A percentile compares a stretch with the other conserved stretches of the same genome.
phyloP scores from a whole-genome alignment of 1,140 invertebrate genomes.

The Trichonephila clavata region DNA sequence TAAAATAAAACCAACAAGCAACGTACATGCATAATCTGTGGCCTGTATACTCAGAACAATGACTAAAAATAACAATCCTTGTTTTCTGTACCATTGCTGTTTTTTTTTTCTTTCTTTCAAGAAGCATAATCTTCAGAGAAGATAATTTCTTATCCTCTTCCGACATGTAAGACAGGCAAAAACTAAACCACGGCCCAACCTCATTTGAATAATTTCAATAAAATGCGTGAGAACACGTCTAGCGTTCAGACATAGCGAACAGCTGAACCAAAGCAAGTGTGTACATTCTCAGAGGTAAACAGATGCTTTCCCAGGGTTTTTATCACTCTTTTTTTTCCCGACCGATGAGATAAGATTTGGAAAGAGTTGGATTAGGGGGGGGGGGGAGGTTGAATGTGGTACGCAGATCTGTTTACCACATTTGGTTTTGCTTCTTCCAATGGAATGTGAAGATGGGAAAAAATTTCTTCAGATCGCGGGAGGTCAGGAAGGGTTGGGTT shows the following conservation, averaged over 20 bases:
- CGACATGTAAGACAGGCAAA: background rate
- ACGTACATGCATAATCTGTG: background rate
- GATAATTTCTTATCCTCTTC: conserved; percentile 34
- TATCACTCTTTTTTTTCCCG: background rate
- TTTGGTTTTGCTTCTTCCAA: background rate
- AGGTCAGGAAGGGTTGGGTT: background rate
- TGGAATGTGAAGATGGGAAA: background rate
- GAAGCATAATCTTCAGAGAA: background rate
- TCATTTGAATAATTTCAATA: conserved; percentile 60
- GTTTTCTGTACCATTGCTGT: background rate
- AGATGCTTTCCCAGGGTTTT: conserved; percentile 62
- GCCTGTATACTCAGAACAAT: background rate
- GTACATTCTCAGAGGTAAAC: conserved; percentile 30
- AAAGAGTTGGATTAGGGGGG: background rate
- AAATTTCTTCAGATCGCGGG: background rate
- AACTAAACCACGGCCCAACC: background rate
- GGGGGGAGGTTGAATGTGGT: background rate
- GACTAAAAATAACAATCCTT: conserved; percentile 49
- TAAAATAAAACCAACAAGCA: background rate
- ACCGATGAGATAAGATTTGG: conserved; percentile 52
- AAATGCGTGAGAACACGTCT: conserved; percentile 35
- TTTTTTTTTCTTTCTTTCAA: background rate
- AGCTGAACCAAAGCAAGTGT: conserved; percentile 51
- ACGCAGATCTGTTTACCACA: conserved; percentile 5
- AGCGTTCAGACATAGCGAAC: conserved; percentile 14